phyloP scores from a whole-genome alignment of 2,888 invertebrate genomes.

The Papilio gigon region DNA sequence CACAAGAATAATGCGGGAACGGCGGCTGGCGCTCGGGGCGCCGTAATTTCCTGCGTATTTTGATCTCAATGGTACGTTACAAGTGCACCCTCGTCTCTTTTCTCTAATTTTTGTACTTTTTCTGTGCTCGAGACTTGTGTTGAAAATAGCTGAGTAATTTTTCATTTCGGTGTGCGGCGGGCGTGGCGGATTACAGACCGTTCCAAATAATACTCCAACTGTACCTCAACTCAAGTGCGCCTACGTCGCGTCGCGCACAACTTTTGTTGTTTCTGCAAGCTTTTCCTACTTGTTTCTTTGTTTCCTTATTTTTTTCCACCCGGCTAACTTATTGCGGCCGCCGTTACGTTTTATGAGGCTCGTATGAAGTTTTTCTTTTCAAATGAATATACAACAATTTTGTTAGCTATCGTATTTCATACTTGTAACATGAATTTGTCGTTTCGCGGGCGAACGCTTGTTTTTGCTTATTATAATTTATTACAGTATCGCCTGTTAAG shows the following conservation, averaged over 20 bases:
- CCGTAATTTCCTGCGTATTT: conserved; percentile 81
- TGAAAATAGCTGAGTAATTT: conserved; percentile 81
- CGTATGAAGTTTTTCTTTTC: conserved; percentile 67
- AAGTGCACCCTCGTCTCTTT: conserved; percentile 80
- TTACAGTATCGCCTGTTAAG: conserved; percentile 36
- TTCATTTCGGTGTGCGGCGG: conserved; percentile 80
- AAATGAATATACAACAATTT: conserved; percentile 64
- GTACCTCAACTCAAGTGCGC: conserved; percentile 73
- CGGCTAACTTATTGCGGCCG: conserved; percentile 62
- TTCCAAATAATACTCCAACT: conserved; percentile 76
- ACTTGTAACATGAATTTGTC: conserved; percentile 54
- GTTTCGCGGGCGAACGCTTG: conserved; percentile 19
- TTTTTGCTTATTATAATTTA: conserved; percentile 36
- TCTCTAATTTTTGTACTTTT: conserved; percentile 82
- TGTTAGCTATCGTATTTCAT: conserved; percentile 53
- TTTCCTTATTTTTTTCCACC: conserved; percentile 61
- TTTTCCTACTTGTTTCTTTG: conserved; percentile 61
- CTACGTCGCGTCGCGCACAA: conserved; percentile 58
- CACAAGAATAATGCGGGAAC: conserved; percentile 75
- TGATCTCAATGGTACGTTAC: conserved; percentile 81
- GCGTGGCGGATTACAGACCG: conserved; percentile 81
- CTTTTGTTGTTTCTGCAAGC: conserved; percentile 50
- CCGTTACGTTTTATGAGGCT: conserved; percentile 63
- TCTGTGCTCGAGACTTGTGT: conserved; percentile 77
- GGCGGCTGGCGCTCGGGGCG: conserved; percentile 64